phyloP scores from a whole-genome alignment of 2,113 vertebrate species.

The Clupea harengus region DNA sequence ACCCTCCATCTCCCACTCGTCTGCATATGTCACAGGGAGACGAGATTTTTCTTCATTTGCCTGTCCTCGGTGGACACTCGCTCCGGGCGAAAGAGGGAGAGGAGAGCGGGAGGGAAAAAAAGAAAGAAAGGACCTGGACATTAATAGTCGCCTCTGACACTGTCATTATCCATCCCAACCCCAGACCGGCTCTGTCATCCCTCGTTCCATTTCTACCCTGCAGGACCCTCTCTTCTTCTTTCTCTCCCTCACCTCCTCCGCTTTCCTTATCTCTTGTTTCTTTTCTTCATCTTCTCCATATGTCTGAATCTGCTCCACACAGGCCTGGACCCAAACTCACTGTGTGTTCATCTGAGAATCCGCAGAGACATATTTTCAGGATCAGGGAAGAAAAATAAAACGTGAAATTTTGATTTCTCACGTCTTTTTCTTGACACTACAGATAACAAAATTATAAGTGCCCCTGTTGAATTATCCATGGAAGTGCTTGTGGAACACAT shows the following conservation, averaged over 20 bases:
- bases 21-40: constrained; percentile 15
- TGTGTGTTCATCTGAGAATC: not conserved
- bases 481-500: not conserved
- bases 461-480: not conserved
- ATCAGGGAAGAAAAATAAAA: not conserved
- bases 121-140: not conserved
- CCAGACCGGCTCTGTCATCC: not conserved
- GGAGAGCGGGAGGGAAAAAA: not conserved
- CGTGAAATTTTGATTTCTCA: not conserved
- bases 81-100: not conserved
- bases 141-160: constrained; percentile 25
- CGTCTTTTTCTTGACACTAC: not conserved
- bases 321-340: no score
- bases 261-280: not conserved
- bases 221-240: not conserved
- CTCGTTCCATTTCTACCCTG: not conserved
- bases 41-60: constrained; percentile 35
- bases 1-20: constrained; percentile 19
- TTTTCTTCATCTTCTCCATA: not conserved
- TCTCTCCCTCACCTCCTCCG: not conserved
- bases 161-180: constrained; percentile 24
- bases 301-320: not conserved
- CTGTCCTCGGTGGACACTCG: not conserved
- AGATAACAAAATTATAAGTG: not conserved
- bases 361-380: not conserved